Base-by-base conservation (phyloP, 2,797 vertebrate genomes). In the Rhabdomys pumilio region DNA sequence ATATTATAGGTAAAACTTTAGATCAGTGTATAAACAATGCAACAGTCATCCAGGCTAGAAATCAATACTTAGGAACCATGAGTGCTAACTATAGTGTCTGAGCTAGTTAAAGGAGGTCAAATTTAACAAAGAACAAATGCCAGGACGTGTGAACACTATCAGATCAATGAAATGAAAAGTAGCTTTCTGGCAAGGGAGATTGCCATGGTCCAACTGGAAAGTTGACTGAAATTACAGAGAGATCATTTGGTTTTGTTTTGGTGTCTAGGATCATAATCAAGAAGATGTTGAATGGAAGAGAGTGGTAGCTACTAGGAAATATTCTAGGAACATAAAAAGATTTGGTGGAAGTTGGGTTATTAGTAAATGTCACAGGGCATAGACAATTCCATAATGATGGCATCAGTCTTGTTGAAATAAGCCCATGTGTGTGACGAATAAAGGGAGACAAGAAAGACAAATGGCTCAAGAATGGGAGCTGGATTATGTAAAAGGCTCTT, bases 111-210 rank as follows among this genome's bases (percentile, higher is more conserved):
- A 90, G 2, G 11, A 76, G 13, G 26, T 14, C 0, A 9, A 80
- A 57, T 3, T 17, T 1, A 75, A 14, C 9, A 3, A 53, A 83
- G 41, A 72, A 14, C 69, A 76, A 89, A 13, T 67, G 3, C 19
- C 31, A 86, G 22, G 11, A 15, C 7, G 8, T 20, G 4, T 3
- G 76, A n/a, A 63, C 20, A 41, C 57, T 59, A 47, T 79, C 44
- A 55, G 7, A 3, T 24, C 15, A 88, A 2, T 41, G 29, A 10
- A 29, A 55, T 26, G 44, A 79, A 77, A 41, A 19, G 9, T 55
- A 3, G 2, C 6, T 11, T 55, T 47, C 17, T 3, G 15, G 1
- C 0, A 47, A 65, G 38, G 38, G 29, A 41, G 38, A 50, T 3
- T 61, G 34, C 31, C 6, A 1, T 24, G 72, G 11, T 80, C 2